Evolutionary conservation across 2,113 vertebrate genomes (phyloP).

Genomic region (Tachuris rubrigastra): DNA sequence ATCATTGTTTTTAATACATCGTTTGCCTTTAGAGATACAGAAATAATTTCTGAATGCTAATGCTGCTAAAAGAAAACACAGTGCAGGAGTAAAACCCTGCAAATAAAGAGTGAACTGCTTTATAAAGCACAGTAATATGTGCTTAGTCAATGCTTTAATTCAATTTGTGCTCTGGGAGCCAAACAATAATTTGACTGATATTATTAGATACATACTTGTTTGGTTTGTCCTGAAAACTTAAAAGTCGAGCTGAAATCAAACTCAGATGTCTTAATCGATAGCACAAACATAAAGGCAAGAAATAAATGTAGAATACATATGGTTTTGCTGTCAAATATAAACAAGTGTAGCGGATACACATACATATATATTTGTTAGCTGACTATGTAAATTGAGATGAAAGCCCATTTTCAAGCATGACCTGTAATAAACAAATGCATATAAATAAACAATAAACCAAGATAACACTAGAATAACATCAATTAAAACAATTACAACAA

Average conservation of each 20-base stretch:
- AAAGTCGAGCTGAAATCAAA: constrained; percentile 76
- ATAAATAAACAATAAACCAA: constrained; percentile 75
- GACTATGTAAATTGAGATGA: constrained; percentile 66
- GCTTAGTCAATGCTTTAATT: constrained; percentile 44
- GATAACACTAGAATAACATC: constrained; percentile 74
- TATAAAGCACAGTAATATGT: constrained; percentile 32
- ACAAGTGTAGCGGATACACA: constrained; percentile 61
- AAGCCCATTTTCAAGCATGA: constrained; percentile 71
- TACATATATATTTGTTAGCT: constrained; percentile 53
- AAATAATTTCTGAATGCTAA: constrained; percentile 28
- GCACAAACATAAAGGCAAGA: constrained; percentile 72
- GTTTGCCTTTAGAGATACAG: background rate
- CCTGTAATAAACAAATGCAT: constrained; percentile 68
- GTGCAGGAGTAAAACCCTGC: background rate
- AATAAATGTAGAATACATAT: constrained; percentile 66
- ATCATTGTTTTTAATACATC: constrained; percentile 1
- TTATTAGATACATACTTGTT: constrained; percentile 72
- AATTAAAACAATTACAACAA: constrained; percentile 75
- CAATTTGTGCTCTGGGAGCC: constrained; percentile 54
- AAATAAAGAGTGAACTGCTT: constrained; percentile 5
- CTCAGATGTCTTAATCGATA: constrained; percentile 77
- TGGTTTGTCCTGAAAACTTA: constrained; percentile 66
- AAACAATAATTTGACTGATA: constrained; percentile 61
- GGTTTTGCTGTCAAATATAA: constrained; percentile 70
- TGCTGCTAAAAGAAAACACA: background rate